Base-by-base conservation (phyloP, 2,888 invertebrate genomes). In the Xestia ashworthii region DNA sequence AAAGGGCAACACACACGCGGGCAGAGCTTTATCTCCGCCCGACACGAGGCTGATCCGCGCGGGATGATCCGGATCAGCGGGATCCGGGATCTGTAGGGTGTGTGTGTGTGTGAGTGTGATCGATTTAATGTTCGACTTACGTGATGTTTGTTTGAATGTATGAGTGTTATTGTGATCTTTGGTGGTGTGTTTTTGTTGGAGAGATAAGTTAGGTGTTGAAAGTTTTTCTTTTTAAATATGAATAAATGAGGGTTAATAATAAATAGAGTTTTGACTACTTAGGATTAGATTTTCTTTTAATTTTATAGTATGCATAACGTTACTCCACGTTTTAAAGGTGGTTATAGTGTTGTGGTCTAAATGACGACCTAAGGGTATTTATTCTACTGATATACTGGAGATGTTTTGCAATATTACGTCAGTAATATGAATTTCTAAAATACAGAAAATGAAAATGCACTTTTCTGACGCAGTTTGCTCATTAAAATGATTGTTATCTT, bases 41-140 rank as follows among this genome's bases (percentile, higher is more conserved):
- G 94, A 95, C 96, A 95, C 95, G 95, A 93, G 93, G 93, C 92
- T 96, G 94, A 96, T 96, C 96, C 94, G 93, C 87, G 87, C 89
- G 90, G 93, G 95, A 94, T 96, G 89, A 96, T 95, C 96, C 96
- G 96, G 96, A 96, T 96, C 91, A 96, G 92, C 94, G 90, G 90
- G 74, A 74, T 74, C 55, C 74, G 55, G 55, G 91, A 93, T 92
- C 92, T 92, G 76, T 53, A 25, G 48, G 90, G 91, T 86, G 44
- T 44, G n/a, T 68, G 60, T 91, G 88, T 87, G 88, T 55, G 89
- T 91, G 92, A 89, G 92, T 71, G 87, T 88, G 89, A 92, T 93
- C 90, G 93, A 93, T 92, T 91, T 80, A 83, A 77, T 73, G 70
- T 84, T 58, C 78, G 86, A 88, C 89, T 89, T 87, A 79, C 78